Conservation (phyloP, 2,113 vertebrate genomes). For the Lepidiolamprologus cunningtoni region DNA sequence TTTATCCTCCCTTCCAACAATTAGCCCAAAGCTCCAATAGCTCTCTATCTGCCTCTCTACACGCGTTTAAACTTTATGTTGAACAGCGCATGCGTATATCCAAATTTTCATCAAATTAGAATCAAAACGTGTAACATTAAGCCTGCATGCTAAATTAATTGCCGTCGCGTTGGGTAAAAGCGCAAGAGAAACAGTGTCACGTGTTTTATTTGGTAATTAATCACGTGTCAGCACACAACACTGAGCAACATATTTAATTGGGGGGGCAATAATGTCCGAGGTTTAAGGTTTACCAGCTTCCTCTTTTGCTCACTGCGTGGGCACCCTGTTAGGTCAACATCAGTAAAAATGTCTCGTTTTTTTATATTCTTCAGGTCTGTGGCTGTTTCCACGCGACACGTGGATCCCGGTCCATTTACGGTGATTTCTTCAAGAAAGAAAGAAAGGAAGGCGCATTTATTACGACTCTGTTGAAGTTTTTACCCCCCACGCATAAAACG, state of each 20-base stretch:
- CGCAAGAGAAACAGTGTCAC: not conserved
- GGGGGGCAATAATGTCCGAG: not conserved
- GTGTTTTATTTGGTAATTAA: not conserved
- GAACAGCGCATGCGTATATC: not conserved
- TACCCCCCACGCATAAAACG: conserved; percentile 1
- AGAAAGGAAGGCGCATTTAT: not conserved
- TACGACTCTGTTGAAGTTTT: not conserved
- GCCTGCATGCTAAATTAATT: not conserved
- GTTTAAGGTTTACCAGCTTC: not conserved
- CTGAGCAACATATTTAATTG: not conserved
- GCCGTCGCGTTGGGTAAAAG: not conserved
- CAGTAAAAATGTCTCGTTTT: not conserved
- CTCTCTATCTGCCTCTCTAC: not conserved
- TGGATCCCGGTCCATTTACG: not conserved
- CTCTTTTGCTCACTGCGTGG: not conserved
- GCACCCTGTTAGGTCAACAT: not conserved
- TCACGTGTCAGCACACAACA: not conserved
- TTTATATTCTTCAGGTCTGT: not conserved
- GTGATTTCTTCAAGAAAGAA: not conserved
- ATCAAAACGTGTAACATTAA: not conserved
- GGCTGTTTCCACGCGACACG: not conserved
- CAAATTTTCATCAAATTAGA: not conserved
- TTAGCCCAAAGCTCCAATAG: not conserved
- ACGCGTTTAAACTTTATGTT: not conserved
- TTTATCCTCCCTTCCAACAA: not conserved